These are phyloP conservation scores for Steatornis caripensis DNA, from an alignment of 2,113 vertebrate species.

Conservation along the genomic window DNA sequence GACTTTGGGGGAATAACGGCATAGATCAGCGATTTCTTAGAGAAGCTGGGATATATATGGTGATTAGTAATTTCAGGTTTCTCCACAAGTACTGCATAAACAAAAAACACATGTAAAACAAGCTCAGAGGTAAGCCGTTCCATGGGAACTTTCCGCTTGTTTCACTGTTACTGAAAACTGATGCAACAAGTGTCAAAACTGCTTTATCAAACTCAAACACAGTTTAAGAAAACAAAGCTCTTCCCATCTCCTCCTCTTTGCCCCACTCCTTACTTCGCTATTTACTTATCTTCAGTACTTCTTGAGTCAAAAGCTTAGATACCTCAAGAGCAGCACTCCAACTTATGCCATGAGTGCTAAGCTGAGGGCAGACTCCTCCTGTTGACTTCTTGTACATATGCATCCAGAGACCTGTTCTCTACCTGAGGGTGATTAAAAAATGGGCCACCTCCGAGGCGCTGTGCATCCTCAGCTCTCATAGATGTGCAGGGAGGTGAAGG, in stretches of 20 bases:
- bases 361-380: neutral
- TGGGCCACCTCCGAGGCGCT: neutral
- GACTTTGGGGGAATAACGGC: neutral
- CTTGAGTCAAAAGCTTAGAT: neutral
- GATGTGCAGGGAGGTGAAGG: neutral
- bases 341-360: neutral
- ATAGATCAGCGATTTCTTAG: neutral
- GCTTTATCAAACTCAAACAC: neutral
- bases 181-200: neutral
- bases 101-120: neutral
- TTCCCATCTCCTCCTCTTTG: neutral
- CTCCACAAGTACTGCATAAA: neutral
- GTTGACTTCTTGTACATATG: fast-evolving
- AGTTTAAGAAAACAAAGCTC: neutral
- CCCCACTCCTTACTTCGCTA: neutral
- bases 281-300: neutral
- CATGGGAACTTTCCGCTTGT: neutral
- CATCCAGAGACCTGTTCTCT: neutral
- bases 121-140: neutral
- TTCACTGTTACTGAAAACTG: neutral
- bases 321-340: neutral
- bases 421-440: neutral
- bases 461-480: neutral
- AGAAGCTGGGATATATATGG: neutral
- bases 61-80: neutral